Base-by-base conservation (phyloP, 2,888 invertebrate species). In the Prenolepis imparis region DNA sequence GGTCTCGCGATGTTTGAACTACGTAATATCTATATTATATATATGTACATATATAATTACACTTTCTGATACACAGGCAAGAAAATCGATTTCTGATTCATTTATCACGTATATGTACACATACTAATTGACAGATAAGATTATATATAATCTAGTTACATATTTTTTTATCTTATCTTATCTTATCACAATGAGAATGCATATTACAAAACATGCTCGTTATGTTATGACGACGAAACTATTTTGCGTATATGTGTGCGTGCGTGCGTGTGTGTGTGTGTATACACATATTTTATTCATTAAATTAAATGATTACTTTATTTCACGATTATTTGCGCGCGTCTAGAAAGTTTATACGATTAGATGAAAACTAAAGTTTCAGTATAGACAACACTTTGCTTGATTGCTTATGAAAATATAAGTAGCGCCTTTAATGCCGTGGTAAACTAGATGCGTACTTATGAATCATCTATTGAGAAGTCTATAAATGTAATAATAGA, bases 401-500 rank as follows among this genome's bases (percentile, higher is more conserved):
- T 24, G 39, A 57, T 5, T 39, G 39, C 24, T 55, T 9, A 36
- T 72, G 1, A 18, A 57, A 55, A 66, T 21, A 64, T 21, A 55
- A 55, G 11, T 9, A 67, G 36, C 5, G n/a, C 12, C 4, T 15
- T 11, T 21, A 55, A 55, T 21, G 11, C 21, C 11, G n/a, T 11
- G 1, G 21, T 11, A 55, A 55, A 28, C 8, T 39, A 59, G 9
- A 2, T 72, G 39, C 57, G 18, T 3, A 4, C 5, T 73, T n/a
- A 28, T 59, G 6, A 59, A 8, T 39, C 32, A 36, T 15, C 11
- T 57, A 57, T 70, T 55, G 55, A 55, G 11, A 70, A 18, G 24
- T 39, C 39, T 18, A 72, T 39, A 72, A 57, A 72, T 48, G 48
- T 72, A 72, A 72, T 21, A 15, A 55, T 6, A 6, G 39, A 39